phyloP scores from a whole-genome alignment of 2,888 invertebrate species.

The Molanna angustata region DNA sequence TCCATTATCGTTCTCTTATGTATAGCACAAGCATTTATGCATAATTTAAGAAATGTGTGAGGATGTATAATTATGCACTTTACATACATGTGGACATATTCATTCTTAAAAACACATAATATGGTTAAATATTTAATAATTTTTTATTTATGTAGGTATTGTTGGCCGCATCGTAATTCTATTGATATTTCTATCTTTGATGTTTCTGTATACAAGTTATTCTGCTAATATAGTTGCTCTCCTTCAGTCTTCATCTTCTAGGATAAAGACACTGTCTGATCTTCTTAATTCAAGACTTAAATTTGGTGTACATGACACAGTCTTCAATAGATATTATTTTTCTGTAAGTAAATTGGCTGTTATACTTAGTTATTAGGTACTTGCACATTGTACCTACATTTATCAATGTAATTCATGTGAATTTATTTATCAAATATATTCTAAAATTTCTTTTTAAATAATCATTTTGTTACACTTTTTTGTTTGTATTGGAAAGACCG shows the following conservation, averaged over 20 bases:
- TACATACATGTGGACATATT: too few relatives aligned
- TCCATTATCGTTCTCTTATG: too few relatives aligned
- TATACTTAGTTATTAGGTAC: not conserved
- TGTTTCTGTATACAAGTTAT: conserved; percentile 73
- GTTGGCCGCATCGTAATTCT: conserved; percentile 61
- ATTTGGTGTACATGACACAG: conserved; percentile 66
- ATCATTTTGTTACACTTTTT: conserved; percentile 1
- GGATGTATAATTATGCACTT: too few relatives aligned
- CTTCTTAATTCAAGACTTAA: conserved; percentile 63
- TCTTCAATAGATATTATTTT: conserved; percentile 67
- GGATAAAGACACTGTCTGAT: conserved; percentile 62
- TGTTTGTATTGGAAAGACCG: conserved; percentile 48
- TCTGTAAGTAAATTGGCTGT: conserved; percentile 45
- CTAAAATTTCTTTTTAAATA: not conserved
- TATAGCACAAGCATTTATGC: too few relatives aligned
- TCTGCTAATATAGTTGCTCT: conserved; percentile 74
- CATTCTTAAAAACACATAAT: too few relatives aligned
- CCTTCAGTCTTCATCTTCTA: conserved; percentile 68
- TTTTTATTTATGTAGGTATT: conserved; percentile 42
- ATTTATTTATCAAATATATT: not conserved
- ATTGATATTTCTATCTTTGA: conserved; percentile 59
- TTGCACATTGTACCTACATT: not conserved
- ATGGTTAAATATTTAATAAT: too few relatives aligned
- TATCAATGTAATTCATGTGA: not conserved
- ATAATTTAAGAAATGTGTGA: too few relatives aligned